Evolutionary conservation across 2,797 vertebrate species (phyloP).

Genomic region (Hirundo rustica): DNA sequence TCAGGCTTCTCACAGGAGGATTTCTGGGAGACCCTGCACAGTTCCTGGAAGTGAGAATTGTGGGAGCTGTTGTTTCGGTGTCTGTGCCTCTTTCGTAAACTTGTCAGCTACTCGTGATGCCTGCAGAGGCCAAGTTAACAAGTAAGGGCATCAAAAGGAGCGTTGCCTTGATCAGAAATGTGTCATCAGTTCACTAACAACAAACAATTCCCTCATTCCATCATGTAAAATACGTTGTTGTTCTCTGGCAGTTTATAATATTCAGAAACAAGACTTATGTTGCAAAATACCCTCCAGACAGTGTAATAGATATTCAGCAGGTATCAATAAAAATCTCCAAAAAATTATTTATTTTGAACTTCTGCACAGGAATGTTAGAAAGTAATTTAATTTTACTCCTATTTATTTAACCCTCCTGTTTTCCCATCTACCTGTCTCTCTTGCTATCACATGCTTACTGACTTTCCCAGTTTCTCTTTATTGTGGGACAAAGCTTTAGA

Average conservation of each 20-base stretch:
- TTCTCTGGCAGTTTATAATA: neutral
- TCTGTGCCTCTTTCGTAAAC: neutral
- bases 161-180: neutral
- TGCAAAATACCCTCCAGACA: neutral
- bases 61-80: rapidly evolving
- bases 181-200: neutral
- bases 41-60: neutral
- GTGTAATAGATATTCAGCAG: neutral
- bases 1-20: neutral
- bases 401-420: neutral
- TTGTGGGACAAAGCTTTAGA: neutral
- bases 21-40: neutral
- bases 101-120: neutral
- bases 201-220: neutral
- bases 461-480: neutral
- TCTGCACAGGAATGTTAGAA: neutral
- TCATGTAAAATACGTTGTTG: neutral
- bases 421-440: neutral
- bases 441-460: neutral
- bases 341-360: neutral
- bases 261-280: neutral
- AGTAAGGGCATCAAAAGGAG: neutral
- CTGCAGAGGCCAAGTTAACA: neutral
- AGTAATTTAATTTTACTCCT: neutral
- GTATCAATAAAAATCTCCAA: neutral